These are phyloP conservation scores for Carduelis carduelis DNA, from an alignment of 2,797 vertebrate genomes.

Conservation along the genomic window DNA sequence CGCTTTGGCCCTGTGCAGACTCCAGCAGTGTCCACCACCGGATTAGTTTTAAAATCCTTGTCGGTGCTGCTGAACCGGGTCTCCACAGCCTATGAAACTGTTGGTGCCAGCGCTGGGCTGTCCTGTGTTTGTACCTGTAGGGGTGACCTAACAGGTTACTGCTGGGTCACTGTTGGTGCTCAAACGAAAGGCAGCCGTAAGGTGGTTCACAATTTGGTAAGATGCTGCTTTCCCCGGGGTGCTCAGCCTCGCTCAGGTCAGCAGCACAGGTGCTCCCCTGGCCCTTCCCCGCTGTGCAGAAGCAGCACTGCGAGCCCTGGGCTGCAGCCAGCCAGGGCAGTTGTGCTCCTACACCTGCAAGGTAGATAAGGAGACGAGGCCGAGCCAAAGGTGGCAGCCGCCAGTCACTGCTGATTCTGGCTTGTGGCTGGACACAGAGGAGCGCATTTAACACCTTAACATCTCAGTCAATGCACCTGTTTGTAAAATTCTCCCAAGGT, in stretches of 20 bases:
- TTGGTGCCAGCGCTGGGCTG: not conserved
- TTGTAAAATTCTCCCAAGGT: not conserved
- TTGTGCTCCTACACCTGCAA: accelerated
- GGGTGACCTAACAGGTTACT: not conserved
- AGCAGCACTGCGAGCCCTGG: accelerated
- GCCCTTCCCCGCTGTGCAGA: not conserved
- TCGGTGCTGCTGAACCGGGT: not conserved
- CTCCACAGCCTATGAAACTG: accelerated
- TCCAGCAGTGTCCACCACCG: accelerated
- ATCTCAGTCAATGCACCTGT: not conserved
- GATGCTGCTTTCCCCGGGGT: too few relatives aligned
- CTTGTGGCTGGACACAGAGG: not conserved
- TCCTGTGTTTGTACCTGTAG: not conserved
- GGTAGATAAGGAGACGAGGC: accelerated
- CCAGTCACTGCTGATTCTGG: not conserved
- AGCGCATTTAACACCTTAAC: accelerated
- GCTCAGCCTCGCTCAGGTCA: not conserved
- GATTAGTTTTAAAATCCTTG: not conserved
- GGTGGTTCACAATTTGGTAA: accelerated
- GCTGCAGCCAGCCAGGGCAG: accelerated
- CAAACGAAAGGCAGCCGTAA: too few relatives aligned
- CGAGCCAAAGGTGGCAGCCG: not conserved
- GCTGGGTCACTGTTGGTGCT: not conserved
- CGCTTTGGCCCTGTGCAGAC: accelerated
- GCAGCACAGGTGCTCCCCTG: not conserved